Conservation (phyloP, 1,140 invertebrate genomes). For the Cheumatopsyche charites region DNA sequence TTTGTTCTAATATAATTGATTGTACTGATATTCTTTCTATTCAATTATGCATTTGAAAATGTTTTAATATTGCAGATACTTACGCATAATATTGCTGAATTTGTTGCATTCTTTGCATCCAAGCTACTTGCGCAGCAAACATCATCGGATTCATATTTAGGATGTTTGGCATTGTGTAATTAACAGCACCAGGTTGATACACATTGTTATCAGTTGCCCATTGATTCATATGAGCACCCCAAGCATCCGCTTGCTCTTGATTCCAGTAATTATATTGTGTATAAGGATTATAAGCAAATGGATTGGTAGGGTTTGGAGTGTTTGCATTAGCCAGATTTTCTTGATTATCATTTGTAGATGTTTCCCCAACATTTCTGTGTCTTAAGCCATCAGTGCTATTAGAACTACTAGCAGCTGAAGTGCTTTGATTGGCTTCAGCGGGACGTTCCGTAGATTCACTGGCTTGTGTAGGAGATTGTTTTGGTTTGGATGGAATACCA, state of each 20-base stretch:
- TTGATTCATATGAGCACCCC: constrained; percentile 19
- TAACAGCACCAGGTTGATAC: constrained; percentile 13
- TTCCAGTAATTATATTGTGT: constrained; percentile 15
- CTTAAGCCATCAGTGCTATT: constrained; percentile 51
- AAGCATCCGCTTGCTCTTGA: constrained; percentile 5
- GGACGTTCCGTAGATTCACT: constrained; percentile 33
- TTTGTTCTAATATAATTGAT: too few relatives aligned
- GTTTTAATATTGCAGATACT: too few relatives aligned
- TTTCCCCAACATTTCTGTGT: constrained; percentile 52
- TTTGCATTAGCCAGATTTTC: constrained; percentile 3
- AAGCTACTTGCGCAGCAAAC: constrained; percentile 66
- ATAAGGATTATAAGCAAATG: constrained; percentile 1
- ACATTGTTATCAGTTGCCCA: constrained; percentile 9
- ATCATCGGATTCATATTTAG: constrained; percentile 38
- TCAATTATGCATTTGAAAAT: too few relatives aligned
- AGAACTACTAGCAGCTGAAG: neutral
- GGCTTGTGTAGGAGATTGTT: constrained; percentile 44
- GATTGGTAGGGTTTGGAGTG: constrained; percentile 20
- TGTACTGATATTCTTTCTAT: too few relatives aligned
- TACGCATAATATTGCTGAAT: constrained; percentile 80
- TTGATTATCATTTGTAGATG: constrained; percentile 23
- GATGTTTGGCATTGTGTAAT: constrained; percentile 21
- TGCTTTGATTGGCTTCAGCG: constrained; percentile 22
- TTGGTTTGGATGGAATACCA: constrained; percentile 46
- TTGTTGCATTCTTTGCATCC: constrained; percentile 87